Base-by-base conservation (phyloP, 2,888 invertebrate species). In the Drosophila niveifrons region DNA sequence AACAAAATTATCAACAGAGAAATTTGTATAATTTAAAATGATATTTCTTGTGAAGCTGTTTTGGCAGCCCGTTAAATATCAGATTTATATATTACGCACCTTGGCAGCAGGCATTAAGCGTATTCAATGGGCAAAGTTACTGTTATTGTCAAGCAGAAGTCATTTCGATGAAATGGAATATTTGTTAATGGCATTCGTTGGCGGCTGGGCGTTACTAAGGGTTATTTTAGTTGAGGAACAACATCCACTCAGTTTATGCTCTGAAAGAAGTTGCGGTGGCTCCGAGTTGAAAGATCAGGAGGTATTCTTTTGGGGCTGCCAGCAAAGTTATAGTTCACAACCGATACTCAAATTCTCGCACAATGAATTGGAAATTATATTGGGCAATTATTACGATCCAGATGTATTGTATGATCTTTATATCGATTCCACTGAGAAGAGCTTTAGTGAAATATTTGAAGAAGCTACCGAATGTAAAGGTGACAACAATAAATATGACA, bases 171-270 rank as follows among this genome's bases (percentile, higher is more conserved):
- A 9, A 28, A 43, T 43, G n/a, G 53, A 53, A 28, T 53, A 43
- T 17, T 43, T 53, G 29, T 15, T 53, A 43, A 53, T 53, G 53
- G 53, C 11, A 4, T n/a, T 53, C 1, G 41, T 53, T 11, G 29
- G 43, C 17, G 9, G 53, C n/a, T 53, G 53, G 53, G 29, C 11
- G 11, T 0, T 53, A 1, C 8, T 53, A 9, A 39, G 15, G 15
- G 7, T 28, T 28, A 3, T 28, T 28, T 1, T 28, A 11, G 3
- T 23, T 11, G 39, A 53, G 2, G 15, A 11, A 1, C 28, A 29
- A 2, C 8, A 17, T 1, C 11, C 28, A 6, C 7, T 1, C 11
- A 15, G 28, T 15, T 31, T 15, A 15, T 1, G 15, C 11, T 9
- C 8, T 2, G 15, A 8, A 8, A 10, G 8, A n/a, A 43, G 3